These are phyloP conservation scores for Calypte anna DNA, from an alignment of 2,113 vertebrate genomes.

Conservation along the genomic window DNA sequence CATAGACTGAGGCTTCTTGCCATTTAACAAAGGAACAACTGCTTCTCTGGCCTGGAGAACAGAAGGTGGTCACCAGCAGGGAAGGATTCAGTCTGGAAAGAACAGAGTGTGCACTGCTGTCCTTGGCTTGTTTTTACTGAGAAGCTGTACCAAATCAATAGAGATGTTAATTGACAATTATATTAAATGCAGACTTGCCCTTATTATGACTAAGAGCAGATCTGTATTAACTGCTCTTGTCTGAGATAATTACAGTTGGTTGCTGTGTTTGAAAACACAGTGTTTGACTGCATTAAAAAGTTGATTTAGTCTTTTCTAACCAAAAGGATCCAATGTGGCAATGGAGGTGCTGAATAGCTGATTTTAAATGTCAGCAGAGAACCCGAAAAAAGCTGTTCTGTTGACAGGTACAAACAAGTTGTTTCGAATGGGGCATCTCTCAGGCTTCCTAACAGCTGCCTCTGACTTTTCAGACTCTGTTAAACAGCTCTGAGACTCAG, in stretches of 20 bases:
- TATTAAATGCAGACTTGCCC: background rate
- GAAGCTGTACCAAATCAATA: background rate
- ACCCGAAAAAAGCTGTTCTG: background rate
- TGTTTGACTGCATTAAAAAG: background rate
- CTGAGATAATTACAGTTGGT: background rate
- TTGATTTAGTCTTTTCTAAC: background rate
- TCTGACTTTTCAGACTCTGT: background rate
- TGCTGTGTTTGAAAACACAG: background rate
- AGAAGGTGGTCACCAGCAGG: background rate
- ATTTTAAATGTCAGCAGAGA: background rate
- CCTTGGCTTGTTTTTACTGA: background rate
- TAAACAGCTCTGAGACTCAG: background rate
- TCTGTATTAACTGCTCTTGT: background rate
- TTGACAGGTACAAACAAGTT: background rate
- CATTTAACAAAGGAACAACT: background rate
- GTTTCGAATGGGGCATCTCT: background rate
- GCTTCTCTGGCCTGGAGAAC: background rate
- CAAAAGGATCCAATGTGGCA: background rate
- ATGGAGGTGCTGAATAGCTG: background rate
- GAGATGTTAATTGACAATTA: background rate
- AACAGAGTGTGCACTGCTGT: background rate
- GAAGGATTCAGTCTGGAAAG: background rate
- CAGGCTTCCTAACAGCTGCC: background rate
- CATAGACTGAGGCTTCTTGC: background rate
- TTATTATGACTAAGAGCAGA: background rate